Base-by-base conservation (phyloP, 2,888 invertebrate species). In the Hyposoter didymator region DNA sequence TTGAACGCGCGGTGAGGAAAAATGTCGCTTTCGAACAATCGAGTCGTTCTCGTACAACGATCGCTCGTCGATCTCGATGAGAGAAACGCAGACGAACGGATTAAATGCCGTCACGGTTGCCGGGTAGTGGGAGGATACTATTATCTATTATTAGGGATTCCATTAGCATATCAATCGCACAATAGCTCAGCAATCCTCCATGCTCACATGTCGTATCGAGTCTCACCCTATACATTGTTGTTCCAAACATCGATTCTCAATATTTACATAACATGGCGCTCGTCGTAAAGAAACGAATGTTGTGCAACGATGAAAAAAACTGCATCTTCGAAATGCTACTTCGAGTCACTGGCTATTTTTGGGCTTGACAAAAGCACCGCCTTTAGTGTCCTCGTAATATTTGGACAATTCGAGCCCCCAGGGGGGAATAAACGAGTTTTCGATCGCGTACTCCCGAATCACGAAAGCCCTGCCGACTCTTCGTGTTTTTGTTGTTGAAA, bases 331-430 rank as follows among this genome's bases (percentile, higher is more conserved):
- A 91, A 90, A 91, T n/a, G n/a, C 2, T 91, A 91, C 90, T 52
- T 10, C 90, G 91, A 91, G 90, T 91, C 91, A 91, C 88, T 39
- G 52, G 88, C 87, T 91, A 91, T 91, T 91, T 90, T 88, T 88
- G 90, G 88, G 43, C 49, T 45, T 78, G 0, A 47, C 47, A 47
- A 49, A 39, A 39, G 10, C 6, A 1, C n/a, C 3, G 6, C n/a
- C n/a, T 49, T 4, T 5, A 49, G n/a, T 39, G 39, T 39, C n/a
- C 47, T 49, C 47, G 47, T 49, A 47, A 47, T 47, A 47, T 47
- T 47, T 47, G 47, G 17, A 8, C 47, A 47, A 47, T 47, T 17
- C 14, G 47, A 47, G 3, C 35, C 3, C 4, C 4, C 35, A 6
- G 17, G 14, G 14, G 47, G 22, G 10, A 5, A 22, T n/a, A 22